phyloP scores from a whole-genome alignment of 2,888 invertebrate genomes.

The Cenopis cana region DNA sequence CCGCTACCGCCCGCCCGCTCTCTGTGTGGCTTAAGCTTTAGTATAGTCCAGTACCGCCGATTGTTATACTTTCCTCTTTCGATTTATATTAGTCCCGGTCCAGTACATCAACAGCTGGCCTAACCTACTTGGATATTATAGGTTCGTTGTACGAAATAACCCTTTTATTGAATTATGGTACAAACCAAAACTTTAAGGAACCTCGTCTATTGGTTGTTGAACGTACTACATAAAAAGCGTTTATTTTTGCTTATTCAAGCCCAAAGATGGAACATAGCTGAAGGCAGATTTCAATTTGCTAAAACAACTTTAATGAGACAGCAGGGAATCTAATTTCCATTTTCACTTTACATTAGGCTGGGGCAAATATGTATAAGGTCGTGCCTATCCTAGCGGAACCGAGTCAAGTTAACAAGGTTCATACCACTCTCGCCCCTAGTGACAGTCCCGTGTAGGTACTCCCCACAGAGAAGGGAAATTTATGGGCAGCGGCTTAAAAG shows the following conservation, averaged over 20 bases:
- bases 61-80: not conserved
- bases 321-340: not conserved
- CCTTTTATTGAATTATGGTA: constrained; percentile 2
- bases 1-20: too few species aligned
- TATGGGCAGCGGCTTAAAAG: constrained; percentile 34
- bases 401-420: constrained; percentile 13
- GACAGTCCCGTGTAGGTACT: constrained; percentile 12
- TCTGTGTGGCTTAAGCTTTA: too few species aligned
- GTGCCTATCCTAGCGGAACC: not conserved
- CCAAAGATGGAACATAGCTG: not conserved
- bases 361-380: not conserved
- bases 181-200: not conserved
- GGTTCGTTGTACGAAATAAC: not conserved
- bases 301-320: not conserved
- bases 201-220: not conserved
- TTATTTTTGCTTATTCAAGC: not conserved
- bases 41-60: not conserved
- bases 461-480: constrained; percentile 19
- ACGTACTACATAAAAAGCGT: not conserved
- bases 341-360: not conserved
- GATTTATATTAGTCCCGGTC: not conserved
- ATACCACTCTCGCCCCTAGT: not conserved
- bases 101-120: constrained; percentile 15
- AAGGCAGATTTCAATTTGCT: constrained; percentile 4
- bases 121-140: constrained; percentile 3